phyloP scores from a whole-genome alignment of 1,140 invertebrate genomes.

The Capitella teleta region DNA sequence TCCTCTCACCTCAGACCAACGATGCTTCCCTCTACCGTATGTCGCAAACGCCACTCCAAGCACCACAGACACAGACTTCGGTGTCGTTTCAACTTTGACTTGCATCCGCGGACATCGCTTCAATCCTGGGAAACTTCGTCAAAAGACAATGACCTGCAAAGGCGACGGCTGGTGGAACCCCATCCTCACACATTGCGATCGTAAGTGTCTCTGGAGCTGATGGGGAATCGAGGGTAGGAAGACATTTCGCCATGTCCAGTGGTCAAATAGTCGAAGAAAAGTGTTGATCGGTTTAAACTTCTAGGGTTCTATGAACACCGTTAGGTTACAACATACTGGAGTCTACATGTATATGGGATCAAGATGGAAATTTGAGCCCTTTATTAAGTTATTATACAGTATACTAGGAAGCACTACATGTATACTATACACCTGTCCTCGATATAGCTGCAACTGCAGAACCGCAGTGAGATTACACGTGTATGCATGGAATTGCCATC shows the following conservation, averaged over 20 bases:
- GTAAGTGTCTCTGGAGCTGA: neutral
- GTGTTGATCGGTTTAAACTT: neutral
- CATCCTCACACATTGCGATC: constrained; percentile 10
- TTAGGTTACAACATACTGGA: neutral
- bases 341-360: neutral
- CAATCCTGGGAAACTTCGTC: neutral
- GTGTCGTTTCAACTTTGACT: constrained; percentile 4
- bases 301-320: neutral
- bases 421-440: no score
- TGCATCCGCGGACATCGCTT: constrained; percentile 9
- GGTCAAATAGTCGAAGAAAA: neutral
- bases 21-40: constrained; percentile 11
- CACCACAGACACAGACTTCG: constrained; percentile 4
- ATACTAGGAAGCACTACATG: no score
- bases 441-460: no score
- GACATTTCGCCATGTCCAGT: neutral
- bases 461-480: no score
- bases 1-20: constrained; percentile 4
- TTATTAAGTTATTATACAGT: no score
- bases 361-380: neutral
- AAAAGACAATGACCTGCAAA: constrained; percentile 6
- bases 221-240: neutral
- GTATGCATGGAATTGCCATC: no score
- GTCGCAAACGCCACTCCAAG: constrained; percentile 10
- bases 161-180: constrained; percentile 10